Base-by-base conservation (phyloP, 2,888 invertebrate species). In the Rhagonycha lutea region DNA sequence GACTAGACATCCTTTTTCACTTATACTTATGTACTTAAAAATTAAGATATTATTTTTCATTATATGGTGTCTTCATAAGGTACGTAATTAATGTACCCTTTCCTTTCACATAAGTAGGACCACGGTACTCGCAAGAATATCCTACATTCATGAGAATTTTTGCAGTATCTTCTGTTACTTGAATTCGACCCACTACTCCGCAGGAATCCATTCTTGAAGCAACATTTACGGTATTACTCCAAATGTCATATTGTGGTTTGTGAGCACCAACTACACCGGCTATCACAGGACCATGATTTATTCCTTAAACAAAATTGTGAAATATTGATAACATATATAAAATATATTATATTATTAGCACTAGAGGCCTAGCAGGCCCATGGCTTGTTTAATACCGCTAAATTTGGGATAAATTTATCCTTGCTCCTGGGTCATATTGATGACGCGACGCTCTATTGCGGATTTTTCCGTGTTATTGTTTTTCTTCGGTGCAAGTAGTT, bases 141-240 rank as follows among this genome's bases (percentile, higher is more conserved):
- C 97, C 97, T 2, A 94, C 94, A 74, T 92, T 92, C 90, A 94
- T 93, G 61, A 99, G 89, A 71, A 97, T 93, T 83, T 95, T 92
- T 0, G 95, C 95, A 9, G 96, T 95, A 80, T 92, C 92, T 83
- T 95, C 94, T 3, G 96, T 95, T 8, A 96, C 93, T 87, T 97
- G 97, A 79, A 97, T 92, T 75, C 92, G 90, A 18, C 96, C 96
- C 92, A 97, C 94, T 78, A 94, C 91, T 0, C 98, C 98, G 78
- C 96, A 97, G 79, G 97, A 97, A 88, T 98, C 98, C 98, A 99
- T 99, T 69, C 98, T 89, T 7, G 97, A 97, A 1, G 98, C 98
- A 11, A 98, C 97, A 86, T 98, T 98, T 14, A 99, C 99, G 0
- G 98, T 98, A 88, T 99, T 98, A 12, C 98, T 98, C 98, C 98